phyloP scores from a whole-genome alignment of 1,140 invertebrate genomes.

The Drosophila willistoni region DNA sequence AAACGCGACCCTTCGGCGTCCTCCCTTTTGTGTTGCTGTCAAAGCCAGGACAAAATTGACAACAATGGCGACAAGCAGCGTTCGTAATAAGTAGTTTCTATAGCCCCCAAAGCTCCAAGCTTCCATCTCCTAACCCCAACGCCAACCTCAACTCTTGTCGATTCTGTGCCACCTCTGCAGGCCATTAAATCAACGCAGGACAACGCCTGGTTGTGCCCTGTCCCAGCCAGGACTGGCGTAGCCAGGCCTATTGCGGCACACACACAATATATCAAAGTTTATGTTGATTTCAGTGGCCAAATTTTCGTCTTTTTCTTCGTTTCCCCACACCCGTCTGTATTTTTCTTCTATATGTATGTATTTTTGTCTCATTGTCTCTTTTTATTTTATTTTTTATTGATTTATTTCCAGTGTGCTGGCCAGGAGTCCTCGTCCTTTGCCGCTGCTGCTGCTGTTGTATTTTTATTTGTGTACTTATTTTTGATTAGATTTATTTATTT shows the following conservation, averaged over 20 bases:
- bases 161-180: slow-evolving; percentile 38
- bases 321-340: neutral
- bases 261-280: slow-evolving; percentile 82
- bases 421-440: slow-evolving; percentile 17
- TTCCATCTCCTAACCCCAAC: slow-evolving; percentile 3
- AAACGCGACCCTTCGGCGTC: neutral
- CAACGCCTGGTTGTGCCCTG: slow-evolving; percentile 51
- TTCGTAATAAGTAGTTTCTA: slow-evolving; percentile 71
- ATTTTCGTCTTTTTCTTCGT: slow-evolving; percentile 17
- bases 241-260: slow-evolving; percentile 67
- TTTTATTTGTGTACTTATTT: slow-evolving; percentile 82
- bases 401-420: slow-evolving; percentile 40
- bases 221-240: slow-evolving; percentile 34
- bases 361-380: slow-evolving; percentile 46
- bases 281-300: slow-evolving; percentile 78
- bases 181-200: slow-evolving; percentile 79
- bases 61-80: slow-evolving; percentile 64
- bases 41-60: slow-evolving; percentile 66
- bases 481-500: slow-evolving; percentile 82
- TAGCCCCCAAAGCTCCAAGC: neutral
- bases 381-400: slow-evolving; percentile 37
- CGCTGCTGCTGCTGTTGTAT: slow-evolving; percentile 58
- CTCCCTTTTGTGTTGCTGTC: slow-evolving; percentile 46
- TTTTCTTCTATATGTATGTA: slow-evolving; percentile 35
- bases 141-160: slow-evolving; percentile 4